These are phyloP conservation scores for Trichomalopsis sarcophagae DNA, from an alignment of 1,140 invertebrate species.

Conservation along the genomic window DNA sequence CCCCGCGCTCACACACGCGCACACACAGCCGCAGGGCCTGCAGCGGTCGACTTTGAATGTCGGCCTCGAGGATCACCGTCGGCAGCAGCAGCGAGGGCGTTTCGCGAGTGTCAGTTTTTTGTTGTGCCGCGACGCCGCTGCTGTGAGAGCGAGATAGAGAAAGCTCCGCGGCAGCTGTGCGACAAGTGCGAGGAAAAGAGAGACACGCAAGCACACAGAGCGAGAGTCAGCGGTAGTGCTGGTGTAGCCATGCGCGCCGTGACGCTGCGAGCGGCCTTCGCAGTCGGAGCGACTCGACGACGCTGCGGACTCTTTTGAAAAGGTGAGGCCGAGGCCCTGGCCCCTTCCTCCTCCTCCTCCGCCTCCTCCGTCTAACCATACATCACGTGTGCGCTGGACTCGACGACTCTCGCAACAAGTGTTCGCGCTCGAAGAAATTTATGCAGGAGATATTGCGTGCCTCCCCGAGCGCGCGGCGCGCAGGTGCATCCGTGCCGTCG, in stretches of 20 bases:
- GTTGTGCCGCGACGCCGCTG: no score
- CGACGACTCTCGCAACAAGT: constrained; percentile 45
- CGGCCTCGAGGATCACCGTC: neutral
- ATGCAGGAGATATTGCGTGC: constrained; percentile 22
- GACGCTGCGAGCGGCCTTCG: constrained; percentile 26
- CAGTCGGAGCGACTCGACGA: constrained; percentile 25
- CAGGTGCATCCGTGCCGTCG: neutral
- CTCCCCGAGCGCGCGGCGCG: neutral
- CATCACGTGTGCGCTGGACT: neutral
- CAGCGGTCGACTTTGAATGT: neutral
- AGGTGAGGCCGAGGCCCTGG: constrained; percentile 32
- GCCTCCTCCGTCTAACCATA: neutral
- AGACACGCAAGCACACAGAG: neutral
- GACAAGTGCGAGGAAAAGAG: neutral
- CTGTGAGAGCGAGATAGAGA: no score
- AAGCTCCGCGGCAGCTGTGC: neutral
- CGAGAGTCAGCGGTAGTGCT: neutral
- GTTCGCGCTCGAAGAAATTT: constrained; percentile 10
- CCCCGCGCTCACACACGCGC: neutral
- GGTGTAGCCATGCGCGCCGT: constrained; percentile 35
- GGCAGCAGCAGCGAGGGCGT: neutral
- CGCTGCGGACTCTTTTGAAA: constrained; percentile 41
- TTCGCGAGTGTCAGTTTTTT: no score
- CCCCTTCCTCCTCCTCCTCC: neutral
- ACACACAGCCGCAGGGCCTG: no score